Conservation (phyloP, 2,113 vertebrate genomes). For the Prunella fulvescens region DNA sequence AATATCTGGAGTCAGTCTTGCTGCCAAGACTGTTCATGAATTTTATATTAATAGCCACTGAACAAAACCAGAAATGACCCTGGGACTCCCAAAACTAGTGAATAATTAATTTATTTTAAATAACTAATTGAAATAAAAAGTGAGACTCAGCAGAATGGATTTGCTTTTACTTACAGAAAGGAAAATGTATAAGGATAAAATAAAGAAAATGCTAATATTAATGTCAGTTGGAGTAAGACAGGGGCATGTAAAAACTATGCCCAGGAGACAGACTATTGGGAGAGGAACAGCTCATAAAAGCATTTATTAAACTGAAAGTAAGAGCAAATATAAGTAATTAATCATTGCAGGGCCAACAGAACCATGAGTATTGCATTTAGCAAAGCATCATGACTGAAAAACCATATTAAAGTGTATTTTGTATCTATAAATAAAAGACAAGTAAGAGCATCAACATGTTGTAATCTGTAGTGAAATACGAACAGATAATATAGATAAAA, state of each 20-base stretch:
- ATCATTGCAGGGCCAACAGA: not conserved
- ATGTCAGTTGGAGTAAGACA: not conserved
- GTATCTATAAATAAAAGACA: not conserved
- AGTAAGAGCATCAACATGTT: not conserved
- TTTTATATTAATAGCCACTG: not conserved
- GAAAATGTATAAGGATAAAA: not conserved
- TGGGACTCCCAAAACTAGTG: not conserved
- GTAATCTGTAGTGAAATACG: not conserved
- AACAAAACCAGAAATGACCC: not conserved
- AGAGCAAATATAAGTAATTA: not conserved
- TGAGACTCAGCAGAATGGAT: not conserved
- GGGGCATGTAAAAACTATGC: not conserved
- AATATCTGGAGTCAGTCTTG: not conserved
- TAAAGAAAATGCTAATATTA: not conserved
- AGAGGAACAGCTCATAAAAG: not conserved
- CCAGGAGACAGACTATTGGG: not conserved
- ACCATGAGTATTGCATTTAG: not conserved
- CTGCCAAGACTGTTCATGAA: not conserved
- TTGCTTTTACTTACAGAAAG: not conserved
- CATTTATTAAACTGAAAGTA: not conserved
- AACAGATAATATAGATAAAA: not conserved
- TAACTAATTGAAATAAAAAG: not conserved
- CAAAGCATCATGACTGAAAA: not conserved
- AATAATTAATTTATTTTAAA: conserved; percentile 15
- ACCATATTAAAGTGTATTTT: not conserved